Percentiles rank a stretch among this genome's conserved stretches.
Conservation (phyloP, 2,113 vertebrate genomes). For the Tachycineta bicolor region DNA sequence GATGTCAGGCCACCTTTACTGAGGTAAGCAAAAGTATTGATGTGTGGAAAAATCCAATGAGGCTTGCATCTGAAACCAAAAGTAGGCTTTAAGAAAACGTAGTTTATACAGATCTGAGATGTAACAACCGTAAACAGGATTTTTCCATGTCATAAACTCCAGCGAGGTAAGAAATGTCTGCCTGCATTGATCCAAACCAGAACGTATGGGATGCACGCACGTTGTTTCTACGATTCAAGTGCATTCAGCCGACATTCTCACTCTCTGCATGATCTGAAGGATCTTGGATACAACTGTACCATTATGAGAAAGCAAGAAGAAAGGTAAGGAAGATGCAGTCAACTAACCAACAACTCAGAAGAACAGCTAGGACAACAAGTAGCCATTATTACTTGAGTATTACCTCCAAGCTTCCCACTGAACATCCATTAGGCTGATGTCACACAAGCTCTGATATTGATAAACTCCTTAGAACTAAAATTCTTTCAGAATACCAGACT, state of each 20-base stretch:
- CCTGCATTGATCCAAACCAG: background rate
- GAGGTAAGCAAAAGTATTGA: background rate
- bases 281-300: background rate
- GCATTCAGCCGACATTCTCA: background rate
- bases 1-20: constrained; percentile 12
- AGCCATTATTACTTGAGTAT: background rate
- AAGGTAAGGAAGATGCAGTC: background rate
- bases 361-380: background rate
- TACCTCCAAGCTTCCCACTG: background rate
- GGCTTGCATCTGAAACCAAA: background rate
- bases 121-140: background rate
- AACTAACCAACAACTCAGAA: background rate
- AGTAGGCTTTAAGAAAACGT: background rate
- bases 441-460: background rate
- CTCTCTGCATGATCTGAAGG: background rate
- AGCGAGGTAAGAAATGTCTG: background rate
- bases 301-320: background rate
- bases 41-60: background rate
- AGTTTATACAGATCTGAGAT: background rate
- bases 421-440: background rate
- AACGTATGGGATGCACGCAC: rapidly evolving
- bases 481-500: background rate
- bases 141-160: background rate
- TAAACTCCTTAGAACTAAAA: background rate
- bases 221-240: background rate